Base-by-base conservation (phyloP, 2,888 invertebrate species). In the Hydrotaea cyrtoneurina region DNA sequence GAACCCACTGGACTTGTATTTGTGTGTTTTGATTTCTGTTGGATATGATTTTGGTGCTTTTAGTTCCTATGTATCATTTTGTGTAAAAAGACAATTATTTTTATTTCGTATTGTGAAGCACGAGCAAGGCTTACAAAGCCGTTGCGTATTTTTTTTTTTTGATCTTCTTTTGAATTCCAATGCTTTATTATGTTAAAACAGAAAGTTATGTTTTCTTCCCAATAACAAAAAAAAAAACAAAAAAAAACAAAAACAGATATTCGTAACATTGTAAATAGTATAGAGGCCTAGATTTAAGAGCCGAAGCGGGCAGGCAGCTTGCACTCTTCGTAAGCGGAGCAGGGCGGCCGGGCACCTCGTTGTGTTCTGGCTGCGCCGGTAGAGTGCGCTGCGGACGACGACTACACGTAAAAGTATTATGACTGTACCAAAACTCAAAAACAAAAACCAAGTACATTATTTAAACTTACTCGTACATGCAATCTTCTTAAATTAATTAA, bases 351-450 rank as follows among this genome's bases (percentile, higher is more conserved):
- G 10, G 15, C 1, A 26, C 15, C n/a, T 57, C 15, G 17, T 62
- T 46, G 31, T 26, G 31, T 19, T 50, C 31, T 2, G n/a, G 17
- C 23, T 53, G 26, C 53, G 8, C 15, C 31, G 11, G 21, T 13
- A 13, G 15, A 31, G 31, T 2, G 31, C 31, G 31, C 31, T 31
- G 31, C 3, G 0, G 26, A 23, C 21, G 64, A 59, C 31, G 72
- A 50, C 62, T 55, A 81, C 77, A 81, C 76, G 73, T 74, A 77
- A 85, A 86, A 87, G 86, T 87, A 86, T 87, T 87, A 87, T 86
- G 81, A 87, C 83, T 87, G 87, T 87, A 87, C 86, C 87, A 87
- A 87, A 87, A 81, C 86, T 86, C 78, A 69, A 82, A 80, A 83
- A 75, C 50, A 78, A 31, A 79, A 50, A 71, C 55, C n/a, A 57